These are phyloP conservation scores for Lagria hirta DNA, from an alignment of 2,888 invertebrate genomes.

Conservation along the genomic window DNA sequence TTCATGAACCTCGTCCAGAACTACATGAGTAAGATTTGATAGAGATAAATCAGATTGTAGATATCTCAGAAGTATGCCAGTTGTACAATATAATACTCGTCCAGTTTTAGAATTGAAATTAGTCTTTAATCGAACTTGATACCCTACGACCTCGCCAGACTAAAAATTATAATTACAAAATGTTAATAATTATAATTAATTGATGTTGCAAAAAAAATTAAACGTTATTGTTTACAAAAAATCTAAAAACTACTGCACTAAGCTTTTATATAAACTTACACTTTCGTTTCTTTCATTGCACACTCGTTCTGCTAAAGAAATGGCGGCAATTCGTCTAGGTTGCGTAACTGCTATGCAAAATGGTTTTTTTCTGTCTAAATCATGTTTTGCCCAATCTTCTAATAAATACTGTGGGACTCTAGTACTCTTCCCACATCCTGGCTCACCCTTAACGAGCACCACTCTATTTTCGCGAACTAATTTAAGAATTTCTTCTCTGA, in stretches of 20 bases:
- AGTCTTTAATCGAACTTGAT: slow-evolving; percentile 64
- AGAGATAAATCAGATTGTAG: slow-evolving; percentile 55
- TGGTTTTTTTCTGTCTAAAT: slow-evolving; percentile 39
- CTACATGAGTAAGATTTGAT: slow-evolving; percentile 64
- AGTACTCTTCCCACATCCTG: slow-evolving; percentile 76
- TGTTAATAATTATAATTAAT: neutral
- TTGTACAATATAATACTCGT: slow-evolving; percentile 68
- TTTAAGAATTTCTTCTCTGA: slow-evolving; percentile 57
- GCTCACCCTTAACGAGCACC: slow-evolving; percentile 66
- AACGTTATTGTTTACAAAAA: too few species aligned
- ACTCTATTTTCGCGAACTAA: slow-evolving; percentile 58
- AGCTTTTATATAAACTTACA: slow-evolving; percentile 52
- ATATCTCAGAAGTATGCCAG: slow-evolving; percentile 58
- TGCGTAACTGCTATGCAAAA: slow-evolving; percentile 66
- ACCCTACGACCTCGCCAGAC: slow-evolving; percentile 67
- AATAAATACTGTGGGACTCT: slow-evolving; percentile 66
- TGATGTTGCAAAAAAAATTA: neutral
- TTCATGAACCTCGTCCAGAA: slow-evolving; percentile 76
- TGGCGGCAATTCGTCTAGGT: slow-evolving; percentile 69
- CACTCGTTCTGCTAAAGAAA: slow-evolving; percentile 66
- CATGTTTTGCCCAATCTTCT: slow-evolving; percentile 54
- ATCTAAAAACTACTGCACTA: too few species aligned
- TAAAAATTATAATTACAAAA: slow-evolving; percentile 32
- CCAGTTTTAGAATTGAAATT: slow-evolving; percentile 60
- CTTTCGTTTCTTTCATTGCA: slow-evolving; percentile 64